Evolutionary conservation across 2,113 vertebrate species (phyloP).

Genomic region (Agapornis roseicollis): DNA sequence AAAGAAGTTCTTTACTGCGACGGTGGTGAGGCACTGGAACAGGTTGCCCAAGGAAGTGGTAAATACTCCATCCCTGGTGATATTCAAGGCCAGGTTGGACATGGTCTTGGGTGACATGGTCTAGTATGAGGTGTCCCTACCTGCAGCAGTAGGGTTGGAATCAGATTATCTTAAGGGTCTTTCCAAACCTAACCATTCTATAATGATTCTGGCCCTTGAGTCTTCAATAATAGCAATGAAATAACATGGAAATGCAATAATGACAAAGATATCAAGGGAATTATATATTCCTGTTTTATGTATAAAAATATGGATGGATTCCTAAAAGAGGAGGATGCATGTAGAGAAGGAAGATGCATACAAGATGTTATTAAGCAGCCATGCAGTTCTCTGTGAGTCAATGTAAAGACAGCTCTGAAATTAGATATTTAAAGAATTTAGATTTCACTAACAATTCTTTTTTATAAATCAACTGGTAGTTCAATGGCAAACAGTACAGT

Average conservation of each 20-base stretch:
- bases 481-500: slow-evolving; percentile 4
- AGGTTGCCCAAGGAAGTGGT: neutral
- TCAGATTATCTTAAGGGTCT: neutral
- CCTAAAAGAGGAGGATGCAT: neutral
- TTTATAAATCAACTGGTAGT: slow-evolving; percentile 22
- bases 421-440: neutral
- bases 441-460: slow-evolving; percentile 25
- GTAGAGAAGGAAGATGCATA: neutral
- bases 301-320: neutral
- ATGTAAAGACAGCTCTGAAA: neutral
- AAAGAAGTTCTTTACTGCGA: neutral
- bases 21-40: neutral
- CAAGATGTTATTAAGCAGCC: neutral
- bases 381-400: neutral
- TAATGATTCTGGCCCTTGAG: neutral
- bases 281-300: neutral
- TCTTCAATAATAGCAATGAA: neutral
- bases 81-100: neutral
- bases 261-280: neutral
- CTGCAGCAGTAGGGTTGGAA: neutral
- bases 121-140: neutral
- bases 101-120: neutral
- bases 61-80: neutral
- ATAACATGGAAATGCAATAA: neutral
- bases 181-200: neutral